A percentile compares a stretch with the other conserved stretches of the same genome.
Conservation (phyloP, 1,140 invertebrate genomes). For the Diuraphis noxia region DNA sequence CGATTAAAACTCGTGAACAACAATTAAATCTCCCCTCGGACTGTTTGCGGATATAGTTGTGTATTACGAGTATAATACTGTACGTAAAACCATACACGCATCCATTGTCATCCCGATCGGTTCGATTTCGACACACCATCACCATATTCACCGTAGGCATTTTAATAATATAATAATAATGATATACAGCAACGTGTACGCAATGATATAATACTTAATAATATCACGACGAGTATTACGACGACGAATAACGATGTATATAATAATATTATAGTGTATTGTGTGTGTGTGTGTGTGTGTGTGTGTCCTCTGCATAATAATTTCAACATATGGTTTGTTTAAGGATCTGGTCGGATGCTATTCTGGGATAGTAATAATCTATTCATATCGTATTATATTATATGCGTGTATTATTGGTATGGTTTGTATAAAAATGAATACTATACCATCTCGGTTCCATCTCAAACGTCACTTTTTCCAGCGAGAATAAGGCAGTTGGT, state of each 20-base stretch:
- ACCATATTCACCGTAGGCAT: neutral
- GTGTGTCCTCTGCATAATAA: too few species aligned
- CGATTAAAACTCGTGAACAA: neutral
- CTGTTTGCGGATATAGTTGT: neutral
- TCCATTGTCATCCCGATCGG: neutral
- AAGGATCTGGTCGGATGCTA: neutral
- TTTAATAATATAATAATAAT: neutral
- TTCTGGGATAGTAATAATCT: neutral
- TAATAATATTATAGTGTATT: too few species aligned
- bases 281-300: too few species aligned
- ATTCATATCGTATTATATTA: neutral
- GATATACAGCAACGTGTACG: neutral
- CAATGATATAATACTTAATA: too few species aligned
- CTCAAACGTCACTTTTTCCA: neutral
- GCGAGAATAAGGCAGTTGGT: neutral
- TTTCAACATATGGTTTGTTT: neutral
- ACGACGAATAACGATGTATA: too few species aligned
- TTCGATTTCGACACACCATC: neutral
- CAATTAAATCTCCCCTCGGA: neutral
- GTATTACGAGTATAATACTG: neutral
- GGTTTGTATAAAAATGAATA: neutral
- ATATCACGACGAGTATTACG: too few species aligned
- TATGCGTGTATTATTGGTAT: neutral
- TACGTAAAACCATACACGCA: neutral
- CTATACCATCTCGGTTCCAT: neutral